Conservation (phyloP, 2,113 vertebrate genomes). For the Microcebus jonahi region DNA sequence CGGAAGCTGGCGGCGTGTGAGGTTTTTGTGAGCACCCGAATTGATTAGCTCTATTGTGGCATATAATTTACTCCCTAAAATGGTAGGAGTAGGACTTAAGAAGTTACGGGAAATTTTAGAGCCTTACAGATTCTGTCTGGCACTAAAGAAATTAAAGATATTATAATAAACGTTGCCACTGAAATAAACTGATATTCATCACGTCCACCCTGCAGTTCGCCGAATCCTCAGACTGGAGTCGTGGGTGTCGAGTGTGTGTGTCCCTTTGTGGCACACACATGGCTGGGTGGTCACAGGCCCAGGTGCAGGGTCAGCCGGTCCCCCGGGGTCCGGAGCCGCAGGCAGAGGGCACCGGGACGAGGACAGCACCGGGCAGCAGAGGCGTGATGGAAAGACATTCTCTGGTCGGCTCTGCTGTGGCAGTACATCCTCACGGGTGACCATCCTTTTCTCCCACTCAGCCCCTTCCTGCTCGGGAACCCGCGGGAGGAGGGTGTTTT, state of each 20-base stretch:
- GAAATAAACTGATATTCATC: too few species aligned
- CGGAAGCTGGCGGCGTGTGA: too few species aligned
- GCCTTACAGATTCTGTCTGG: not conserved
- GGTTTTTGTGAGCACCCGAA: not conserved
- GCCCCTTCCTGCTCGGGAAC: not conserved
- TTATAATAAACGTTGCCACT: too few species aligned
- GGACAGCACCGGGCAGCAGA: not conserved
- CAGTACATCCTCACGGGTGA: too few species aligned
- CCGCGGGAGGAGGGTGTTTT: not conserved
- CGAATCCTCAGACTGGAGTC: rapidly evolving
- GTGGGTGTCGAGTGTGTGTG: rapidly evolving
- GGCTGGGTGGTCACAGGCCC: rapidly evolving
- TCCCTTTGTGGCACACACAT: too few species aligned
- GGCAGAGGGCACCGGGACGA: not conserved
- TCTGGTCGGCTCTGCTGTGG: not conserved
- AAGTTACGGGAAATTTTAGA: not conserved
- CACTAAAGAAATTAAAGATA: not conserved
- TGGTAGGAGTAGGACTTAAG: not conserved
- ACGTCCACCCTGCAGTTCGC: not conserved
- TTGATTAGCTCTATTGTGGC: rapidly evolving
- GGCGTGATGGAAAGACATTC: not conserved
- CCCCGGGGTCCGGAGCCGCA: too few species aligned
- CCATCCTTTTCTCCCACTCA: too few species aligned
- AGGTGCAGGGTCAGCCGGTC: not conserved
- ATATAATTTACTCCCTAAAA: rapidly evolving